Base-by-base conservation (phyloP, 2,797 vertebrate species). In the Pagetopsis macropterus region DNA sequence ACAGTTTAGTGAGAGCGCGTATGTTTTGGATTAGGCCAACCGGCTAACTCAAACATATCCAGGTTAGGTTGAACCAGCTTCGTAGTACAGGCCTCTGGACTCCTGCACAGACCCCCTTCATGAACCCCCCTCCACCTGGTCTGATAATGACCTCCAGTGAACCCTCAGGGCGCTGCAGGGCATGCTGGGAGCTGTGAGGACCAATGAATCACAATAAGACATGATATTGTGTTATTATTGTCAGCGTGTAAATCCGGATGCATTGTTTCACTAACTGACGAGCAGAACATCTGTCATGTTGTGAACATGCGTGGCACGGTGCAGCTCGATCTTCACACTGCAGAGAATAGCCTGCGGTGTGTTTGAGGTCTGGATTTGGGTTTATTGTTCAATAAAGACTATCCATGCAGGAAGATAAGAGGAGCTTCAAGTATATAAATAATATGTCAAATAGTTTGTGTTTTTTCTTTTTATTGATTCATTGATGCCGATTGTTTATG, bases 121-220 rank as follows among this genome's bases (percentile, higher is more conserved):
- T 41, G 46, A 31, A 41, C 59, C 33, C 33, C 9, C n/a, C 64
- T 31, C 54, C 44, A 48, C 46, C 43, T 70, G 67, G 51, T 60
- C 31, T 52, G 57, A 45, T 59, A 59, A 69, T 59, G 12, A 67
- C 27, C 44, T 37, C 23, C 21, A 67, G 27, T 57, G 16, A 37
- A 21, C 1, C 33, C 45, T 60, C 66, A 43, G 7, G 50, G 21
- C 50, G 56, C 43, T 14, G 14, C 15, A 2, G 45, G 45, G 66
- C 27, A 45, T 17, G 59, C 43, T 37, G 33, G 7, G 33, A 7
- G 33, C 33, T 37, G 33, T 9, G 8, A 37, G 40, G 54, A 58
- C 9, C n/a, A 48, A 11, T 33, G 17, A 57, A 21, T 9, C 43
- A n/a, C 9, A 41, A n/a, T 49, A 44, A n/a, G 44, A 16, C 2